phyloP scores from a whole-genome alignment of 2,797 vertebrate genomes.

The Anguilla pacifica region DNA sequence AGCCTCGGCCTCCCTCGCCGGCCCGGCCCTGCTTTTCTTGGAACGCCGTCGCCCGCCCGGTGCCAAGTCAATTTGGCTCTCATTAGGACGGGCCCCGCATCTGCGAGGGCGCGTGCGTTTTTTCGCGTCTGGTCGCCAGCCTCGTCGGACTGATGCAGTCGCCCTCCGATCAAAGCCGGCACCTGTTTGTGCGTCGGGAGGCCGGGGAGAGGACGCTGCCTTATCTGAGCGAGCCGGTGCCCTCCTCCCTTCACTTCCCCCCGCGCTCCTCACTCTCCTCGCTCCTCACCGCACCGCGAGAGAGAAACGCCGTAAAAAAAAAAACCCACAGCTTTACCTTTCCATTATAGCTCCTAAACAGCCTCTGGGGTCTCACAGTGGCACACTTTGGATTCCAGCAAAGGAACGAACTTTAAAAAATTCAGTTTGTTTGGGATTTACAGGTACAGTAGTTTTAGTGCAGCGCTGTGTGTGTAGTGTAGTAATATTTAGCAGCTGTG shows the following conservation, averaged over 20 bases:
- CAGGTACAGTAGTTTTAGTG: not conserved
- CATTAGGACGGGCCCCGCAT: conserved; percentile 88
- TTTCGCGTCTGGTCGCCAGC: conserved; percentile 53
- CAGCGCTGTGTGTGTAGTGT: not conserved
- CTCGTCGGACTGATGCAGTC: conserved; percentile 85
- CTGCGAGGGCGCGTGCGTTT: conserved; percentile 67
- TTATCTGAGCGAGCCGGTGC: conserved; percentile 57
- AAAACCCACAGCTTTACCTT: not conserved
- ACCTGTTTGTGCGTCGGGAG: conserved; percentile 75
- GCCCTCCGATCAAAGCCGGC: conserved; percentile 78
- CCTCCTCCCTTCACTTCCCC: conserved; percentile 9
- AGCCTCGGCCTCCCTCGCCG: conserved; percentile 86
- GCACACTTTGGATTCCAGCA: not conserved
- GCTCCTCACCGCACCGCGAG: conserved; percentile 44
- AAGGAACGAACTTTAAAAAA: not conserved
- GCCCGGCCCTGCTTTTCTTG: conserved; percentile 83
- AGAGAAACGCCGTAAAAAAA: conserved; percentile 13
- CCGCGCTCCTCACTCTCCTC: conserved; percentile 43
- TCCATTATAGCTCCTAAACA: not conserved
- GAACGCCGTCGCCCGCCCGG: conserved; percentile 68
- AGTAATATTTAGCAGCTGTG: not conserved
- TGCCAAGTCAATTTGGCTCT: conserved; percentile 94
- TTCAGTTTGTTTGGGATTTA: not conserved
- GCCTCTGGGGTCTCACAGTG: not conserved
- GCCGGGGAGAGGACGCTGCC: conserved; percentile 53